Evolutionary conservation across 2,113 vertebrate genomes (phyloP).

Genomic region (Malurus elegans): DNA sequence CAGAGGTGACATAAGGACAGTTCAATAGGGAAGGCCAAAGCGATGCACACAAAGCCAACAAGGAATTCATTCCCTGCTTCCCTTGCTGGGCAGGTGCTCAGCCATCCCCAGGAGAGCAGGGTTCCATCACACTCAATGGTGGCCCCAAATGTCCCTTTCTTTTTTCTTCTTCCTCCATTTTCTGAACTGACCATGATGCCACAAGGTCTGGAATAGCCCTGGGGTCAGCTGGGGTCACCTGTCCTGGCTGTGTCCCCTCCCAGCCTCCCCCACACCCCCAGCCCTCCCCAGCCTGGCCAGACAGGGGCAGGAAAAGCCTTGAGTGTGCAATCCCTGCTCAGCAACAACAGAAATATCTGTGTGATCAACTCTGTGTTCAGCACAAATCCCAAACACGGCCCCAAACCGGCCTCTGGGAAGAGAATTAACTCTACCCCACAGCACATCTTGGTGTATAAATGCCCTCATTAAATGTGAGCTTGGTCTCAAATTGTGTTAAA

Average conservation of each 20-base stretch:
- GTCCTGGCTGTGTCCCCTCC: not conserved
- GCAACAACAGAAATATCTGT: not conserved
- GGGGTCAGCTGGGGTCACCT: not conserved
- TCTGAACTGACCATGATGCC: rapidly evolving
- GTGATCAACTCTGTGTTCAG: not conserved
- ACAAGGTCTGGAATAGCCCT: rapidly evolving
- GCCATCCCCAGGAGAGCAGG: not conserved
- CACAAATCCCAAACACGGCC: not conserved
- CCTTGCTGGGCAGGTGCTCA: not conserved
- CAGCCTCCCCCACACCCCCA: not conserved
- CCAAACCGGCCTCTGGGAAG: rapidly evolving
- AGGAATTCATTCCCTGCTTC: not conserved
- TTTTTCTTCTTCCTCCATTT: not conserved
- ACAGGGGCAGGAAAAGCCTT: not conserved
- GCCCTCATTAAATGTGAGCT: not conserved
- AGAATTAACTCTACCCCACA: not conserved
- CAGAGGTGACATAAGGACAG: too few relatives aligned
- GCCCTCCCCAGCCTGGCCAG: rapidly evolving
- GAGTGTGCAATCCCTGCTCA: not conserved
- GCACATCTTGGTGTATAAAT: not conserved
- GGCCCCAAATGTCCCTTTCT: not conserved
- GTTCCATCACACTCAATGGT: not conserved
- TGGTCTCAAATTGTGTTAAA: not conserved
- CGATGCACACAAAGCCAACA: too few relatives aligned
- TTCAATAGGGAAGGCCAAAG: not conserved